Conservation (phyloP, 2,797 vertebrate genomes). For the Danio tinwini region DNA sequence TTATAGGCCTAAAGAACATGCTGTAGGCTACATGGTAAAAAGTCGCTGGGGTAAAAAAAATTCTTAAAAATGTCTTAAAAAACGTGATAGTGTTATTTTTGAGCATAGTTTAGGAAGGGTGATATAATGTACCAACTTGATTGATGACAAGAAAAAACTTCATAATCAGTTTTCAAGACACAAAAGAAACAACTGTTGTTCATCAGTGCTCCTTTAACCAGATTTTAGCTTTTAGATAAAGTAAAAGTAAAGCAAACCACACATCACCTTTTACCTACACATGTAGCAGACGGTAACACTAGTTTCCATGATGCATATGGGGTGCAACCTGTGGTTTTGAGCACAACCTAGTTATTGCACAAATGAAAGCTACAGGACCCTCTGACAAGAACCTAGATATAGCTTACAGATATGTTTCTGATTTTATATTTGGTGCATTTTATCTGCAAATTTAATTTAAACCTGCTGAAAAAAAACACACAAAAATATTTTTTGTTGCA, state of each 20-base stretch:
- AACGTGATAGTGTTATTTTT: neutral
- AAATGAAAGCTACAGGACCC: slow-evolving; percentile 40
- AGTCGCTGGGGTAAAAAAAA: too few species aligned
- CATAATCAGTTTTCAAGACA: neutral
- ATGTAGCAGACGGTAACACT: neutral
- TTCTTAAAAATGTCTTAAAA: neutral
- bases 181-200: neutral
- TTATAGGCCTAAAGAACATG: neutral
- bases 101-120: neutral
- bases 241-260: neutral
- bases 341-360: slow-evolving; percentile 47
- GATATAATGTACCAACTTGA: too few species aligned
- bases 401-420: neutral
- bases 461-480: neutral
- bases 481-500: too few species aligned
- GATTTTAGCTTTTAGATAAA: neutral
- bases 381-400: slow-evolving; percentile 34
- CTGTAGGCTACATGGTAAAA: neutral
- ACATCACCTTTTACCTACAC: neutral
- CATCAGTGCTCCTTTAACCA: neutral
- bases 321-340: slow-evolving; percentile 57
- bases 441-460: neutral
- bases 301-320: slow-evolving; percentile 53
- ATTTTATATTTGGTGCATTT: neutral
- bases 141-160: neutral